Evolutionary conservation across 2,888 invertebrate genomes (phyloP), one percentile per base, ranked within the genome.

Genomic region (Harpalus rubripes): DNA sequence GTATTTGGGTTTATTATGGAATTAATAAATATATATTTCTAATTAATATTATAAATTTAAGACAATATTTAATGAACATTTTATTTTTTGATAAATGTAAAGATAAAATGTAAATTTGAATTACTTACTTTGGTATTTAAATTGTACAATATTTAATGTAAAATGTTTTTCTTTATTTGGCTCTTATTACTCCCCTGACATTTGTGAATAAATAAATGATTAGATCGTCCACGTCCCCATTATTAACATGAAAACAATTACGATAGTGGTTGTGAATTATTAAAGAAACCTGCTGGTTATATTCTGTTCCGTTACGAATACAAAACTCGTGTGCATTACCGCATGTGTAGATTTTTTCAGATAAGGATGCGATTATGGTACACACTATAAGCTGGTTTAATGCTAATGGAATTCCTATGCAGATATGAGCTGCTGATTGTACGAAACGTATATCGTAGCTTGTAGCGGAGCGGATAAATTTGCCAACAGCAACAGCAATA

Each of bases 371-470:
- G 44, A 52, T 52, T 52, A 52, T 61, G 61, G 16, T 32, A 32
- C 61, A 10, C 18, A 18, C 18, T 18, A 10, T 61, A 61, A 61
- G 18, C 61, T 16, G 61, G 18, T 18, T 61, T 61, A 61, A 61
- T 61, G 61, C 18, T 81, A 81, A 81, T 81, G 65, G 52, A 39
- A 81, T 81, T 81, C 68, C 81, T 81, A 65, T 65, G 81, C 68
- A 81, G 81, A 81, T 81, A 81, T 61, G 41, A 81, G 61, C 81
- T 41, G 2, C 44, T 18, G 16, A 10, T 18, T 61, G 61, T 16
- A 16, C 16, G 15, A 1, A 68, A 39, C 68, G 68, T 39, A 22
- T n/a, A 7, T 16, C 68, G 68, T 39, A 26, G 68, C 68, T 26
- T 68, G 32, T 7, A 18, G 32, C 72, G 10, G 22, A 26, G 32